Evolutionary conservation across 1,140 invertebrate species (phyloP).

Genomic region (Pemphigus obesinymphae): DNA sequence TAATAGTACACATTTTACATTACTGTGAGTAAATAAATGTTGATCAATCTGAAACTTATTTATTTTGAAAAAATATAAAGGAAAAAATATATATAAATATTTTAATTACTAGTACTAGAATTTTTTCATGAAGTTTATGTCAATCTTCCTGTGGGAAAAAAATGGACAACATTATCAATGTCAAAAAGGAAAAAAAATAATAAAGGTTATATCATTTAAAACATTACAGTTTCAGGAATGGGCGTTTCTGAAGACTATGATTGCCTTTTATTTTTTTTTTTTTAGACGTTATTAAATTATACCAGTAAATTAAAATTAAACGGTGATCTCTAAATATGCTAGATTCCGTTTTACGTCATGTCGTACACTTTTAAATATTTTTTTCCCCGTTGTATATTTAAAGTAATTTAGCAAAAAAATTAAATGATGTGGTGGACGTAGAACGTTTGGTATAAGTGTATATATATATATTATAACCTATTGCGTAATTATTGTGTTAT

Average conservation of each 20-base stretch:
- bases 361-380: background rate
- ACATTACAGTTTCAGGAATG: conserved; percentile 2
- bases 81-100: too few species aligned
- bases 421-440: too few species aligned
- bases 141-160: background rate
- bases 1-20: too few species aligned
- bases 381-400: background rate
- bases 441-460: too few species aligned
- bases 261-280: conserved; percentile 12
- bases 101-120: too few species aligned
- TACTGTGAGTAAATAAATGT: too few species aligned
- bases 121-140: background rate
- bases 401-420: background rate
- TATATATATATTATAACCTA: background rate
- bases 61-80: too few species aligned
- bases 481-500: background rate
- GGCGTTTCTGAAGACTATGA: conserved; percentile 19
- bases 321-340: background rate
- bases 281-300: background rate
- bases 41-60: too few species aligned
- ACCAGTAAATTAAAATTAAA: background rate
- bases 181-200: background rate
- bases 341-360: background rate
- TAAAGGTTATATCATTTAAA: background rate
- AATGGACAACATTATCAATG: background rate